Base-by-base conservation (phyloP, 2,888 invertebrate species). In the Colostygia pectinataria region DNA sequence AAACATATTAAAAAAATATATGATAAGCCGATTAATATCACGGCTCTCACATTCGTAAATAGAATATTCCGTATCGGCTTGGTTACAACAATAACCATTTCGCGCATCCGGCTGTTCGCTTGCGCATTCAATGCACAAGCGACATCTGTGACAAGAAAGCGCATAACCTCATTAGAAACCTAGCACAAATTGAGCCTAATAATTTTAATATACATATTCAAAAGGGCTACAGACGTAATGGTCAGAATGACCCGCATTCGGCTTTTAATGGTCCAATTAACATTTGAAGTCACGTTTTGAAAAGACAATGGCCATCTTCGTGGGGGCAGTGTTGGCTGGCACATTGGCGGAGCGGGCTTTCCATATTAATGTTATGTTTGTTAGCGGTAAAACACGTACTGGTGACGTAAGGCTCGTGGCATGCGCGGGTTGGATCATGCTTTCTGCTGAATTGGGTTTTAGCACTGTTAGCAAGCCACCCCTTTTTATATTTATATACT, bases 151-250 rank as follows among this genome's bases (percentile, higher is more conserved):
- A 89, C 89, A 87, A 84, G 90, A 87, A 88, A 89, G 89, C 89
- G 78, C 88, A 90, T 88, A 88, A 87, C 89, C 90, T 86, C 83
- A 90, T 90, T 89, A 89, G 84, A 87, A 85, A 85, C 82, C 86
- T 81, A 80, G 81, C 84, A 82, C 81, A 83, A 88, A 89, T 86
- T 87, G 86, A 85, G 74, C 72, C 85, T 85, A 89, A 88, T 90
- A 90, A 89, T 89, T 80, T 88, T 88, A 85, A 77, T 89, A 87
- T 89, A 90, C 88, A 89, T 89, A 90, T 90, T 90, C 90, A 90
- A 90, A 90, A 84, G 85, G 86, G 85, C 85, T 81, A 65, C 76
- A 66, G 67, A 65, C 63, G 86, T 88, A 88, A 90, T 88, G 89
- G 83, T 74, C 68, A 74, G 83, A 88, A 88, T 90, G 90, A 90